Evolutionary conservation across 1,140 invertebrate species (phyloP).

Genomic region (Heliconius melpomene): DNA sequence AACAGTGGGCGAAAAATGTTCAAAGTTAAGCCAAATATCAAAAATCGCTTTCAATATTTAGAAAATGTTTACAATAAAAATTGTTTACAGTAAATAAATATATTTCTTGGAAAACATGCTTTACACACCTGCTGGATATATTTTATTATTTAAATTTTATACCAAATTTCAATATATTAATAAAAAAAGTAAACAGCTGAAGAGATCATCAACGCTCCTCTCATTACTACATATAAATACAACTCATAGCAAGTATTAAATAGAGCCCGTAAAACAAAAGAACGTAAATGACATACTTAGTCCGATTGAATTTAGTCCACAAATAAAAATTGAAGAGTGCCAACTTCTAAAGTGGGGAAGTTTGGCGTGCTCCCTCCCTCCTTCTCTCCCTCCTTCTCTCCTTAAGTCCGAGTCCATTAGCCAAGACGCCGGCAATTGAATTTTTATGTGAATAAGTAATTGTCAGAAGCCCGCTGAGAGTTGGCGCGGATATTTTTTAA

Average conservation of each 20-base stretch:
- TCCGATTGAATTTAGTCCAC: constrained; percentile 55
- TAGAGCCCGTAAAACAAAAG: constrained; percentile 52
- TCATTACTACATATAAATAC: not conserved
- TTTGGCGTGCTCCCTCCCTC: not conserved
- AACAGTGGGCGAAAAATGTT: not conserved
- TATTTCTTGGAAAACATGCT: no score
- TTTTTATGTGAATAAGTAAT: constrained; percentile 2
- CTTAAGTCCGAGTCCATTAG: not conserved
- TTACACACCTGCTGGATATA: no score
- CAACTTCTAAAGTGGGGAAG: constrained; percentile 28
- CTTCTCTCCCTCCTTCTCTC: not conserved
- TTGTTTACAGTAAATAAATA: no score
- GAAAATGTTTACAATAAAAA: no score
- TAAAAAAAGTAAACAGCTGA: not conserved
- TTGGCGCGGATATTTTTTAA: not conserved
- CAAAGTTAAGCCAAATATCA: no score
- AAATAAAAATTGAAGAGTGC: constrained; percentile 46
- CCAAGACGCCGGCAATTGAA: not conserved
- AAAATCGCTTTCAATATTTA: no score
- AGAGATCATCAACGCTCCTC: not conserved
- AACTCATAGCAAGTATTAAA: not conserved
- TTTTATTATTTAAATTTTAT: not conserved
- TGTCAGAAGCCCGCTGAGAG: not conserved
- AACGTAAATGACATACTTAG: constrained; percentile 60
- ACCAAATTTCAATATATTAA: not conserved